These are phyloP conservation scores for Propsilocerus akamusi DNA, from an alignment of 1,140 invertebrate species.

Conservation along the genomic window DNA sequence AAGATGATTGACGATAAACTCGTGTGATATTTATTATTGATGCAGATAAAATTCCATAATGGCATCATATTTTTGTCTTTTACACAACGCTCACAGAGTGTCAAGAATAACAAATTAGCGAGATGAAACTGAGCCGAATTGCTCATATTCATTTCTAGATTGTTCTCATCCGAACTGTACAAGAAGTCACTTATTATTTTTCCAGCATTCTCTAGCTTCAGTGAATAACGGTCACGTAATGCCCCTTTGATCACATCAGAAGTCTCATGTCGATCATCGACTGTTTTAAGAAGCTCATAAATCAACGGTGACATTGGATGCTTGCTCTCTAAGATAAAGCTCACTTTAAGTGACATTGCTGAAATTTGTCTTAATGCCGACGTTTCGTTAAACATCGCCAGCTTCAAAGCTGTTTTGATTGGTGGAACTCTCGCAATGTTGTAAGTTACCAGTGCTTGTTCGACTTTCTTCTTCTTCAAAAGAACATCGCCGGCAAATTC, in stretches of 20 bases:
- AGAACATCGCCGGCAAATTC: conserved; percentile 53
- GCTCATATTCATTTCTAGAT: conserved; percentile 21
- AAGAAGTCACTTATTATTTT: conserved; percentile 17
- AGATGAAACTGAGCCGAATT: conserved; percentile 24
- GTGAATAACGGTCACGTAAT: background rate
- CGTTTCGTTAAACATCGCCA: conserved; percentile 49
- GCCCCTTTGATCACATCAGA: background rate
- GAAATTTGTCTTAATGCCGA: conserved; percentile 36
- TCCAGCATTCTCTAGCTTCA: conserved; percentile 11
- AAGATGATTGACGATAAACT: conserved; percentile 24
- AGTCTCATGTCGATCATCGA: background rate
- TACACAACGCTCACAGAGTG: conserved; percentile 19
- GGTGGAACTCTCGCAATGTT: conserved; percentile 49
- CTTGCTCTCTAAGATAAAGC: conserved; percentile 16
- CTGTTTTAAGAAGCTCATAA: conserved; percentile 26
- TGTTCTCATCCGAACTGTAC: conserved; percentile 19
- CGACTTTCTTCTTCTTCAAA: conserved; percentile 38
- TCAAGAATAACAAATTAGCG: conserved; percentile 21
- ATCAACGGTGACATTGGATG: conserved; percentile 16
- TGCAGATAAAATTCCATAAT: conserved; percentile 22
- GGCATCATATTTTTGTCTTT: conserved; percentile 23
- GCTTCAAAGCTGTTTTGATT: conserved; percentile 49
- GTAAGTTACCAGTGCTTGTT: conserved; percentile 47
- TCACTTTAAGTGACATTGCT: conserved; percentile 21
- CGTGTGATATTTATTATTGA: conserved; percentile 22